Evolutionary conservation across 1,140 invertebrate species (phyloP), one percentile per base, ranked within the genome.

Genomic region (Platyura marginata): DNA sequence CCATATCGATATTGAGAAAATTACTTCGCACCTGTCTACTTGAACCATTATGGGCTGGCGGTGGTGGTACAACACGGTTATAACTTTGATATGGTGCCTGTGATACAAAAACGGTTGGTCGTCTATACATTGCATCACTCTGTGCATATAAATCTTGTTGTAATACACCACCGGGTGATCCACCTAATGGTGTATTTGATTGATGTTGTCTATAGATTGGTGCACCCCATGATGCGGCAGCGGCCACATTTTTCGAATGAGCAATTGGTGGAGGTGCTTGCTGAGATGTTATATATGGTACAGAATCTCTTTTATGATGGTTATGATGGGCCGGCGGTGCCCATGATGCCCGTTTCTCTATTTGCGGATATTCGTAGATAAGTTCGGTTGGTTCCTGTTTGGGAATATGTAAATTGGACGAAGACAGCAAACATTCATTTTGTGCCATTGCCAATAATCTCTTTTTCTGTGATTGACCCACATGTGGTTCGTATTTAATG

Each of bases 1-100:
- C n/a, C n/a, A n/a, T n/a, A n/a, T n/a, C n/a, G 18, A 25, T 18
- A 21, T 20, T 25, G 8, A 20, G 13, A 8, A 13, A 41, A 20
- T 5, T 15, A 40, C 6, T 8, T 15, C 16, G n/a, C 33, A 34
- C 75, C 48, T 84, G 80, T 49, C 82, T 67, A 46, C 81, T 80
- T 52, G 78, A 82, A 52, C 79, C 78, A 63, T 89, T 85, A 62
- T 88, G 84, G 25, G 84, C 84, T 46, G 84, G 84, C 43, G 82
- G 79, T 44, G 82, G 79, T 45, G 80, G 77, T 47, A 81, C 71
- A 36, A 78, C 79, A 47, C 80, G 72, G 59, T 73, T 80, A 58
- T 65, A 70, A 57, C 48, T 51, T 15, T 57, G 52, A 40, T 61
- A 61, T 5, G 53, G 57, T 4, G 57, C 57, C 42, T 61, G 59